Conservation (phyloP, 2,888 invertebrate genomes). For the Suillia variegata region DNA sequence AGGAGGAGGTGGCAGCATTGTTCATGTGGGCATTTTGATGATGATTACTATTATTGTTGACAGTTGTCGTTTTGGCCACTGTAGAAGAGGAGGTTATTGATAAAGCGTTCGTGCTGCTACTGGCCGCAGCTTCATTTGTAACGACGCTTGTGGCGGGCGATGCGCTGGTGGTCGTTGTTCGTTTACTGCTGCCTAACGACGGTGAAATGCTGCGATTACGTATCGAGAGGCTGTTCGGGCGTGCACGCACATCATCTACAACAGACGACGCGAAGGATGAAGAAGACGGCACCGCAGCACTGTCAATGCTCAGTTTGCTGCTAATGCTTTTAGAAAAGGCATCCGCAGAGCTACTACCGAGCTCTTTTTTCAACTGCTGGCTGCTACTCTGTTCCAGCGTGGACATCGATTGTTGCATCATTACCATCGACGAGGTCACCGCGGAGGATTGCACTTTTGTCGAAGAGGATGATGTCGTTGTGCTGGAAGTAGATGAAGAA, state of each 20-base stretch:
- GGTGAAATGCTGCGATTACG: slow-evolving; percentile 57
- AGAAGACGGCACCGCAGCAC: slow-evolving; percentile 34
- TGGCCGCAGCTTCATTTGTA: slow-evolving; percentile 1
- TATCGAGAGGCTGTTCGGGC: slow-evolving; percentile 55
- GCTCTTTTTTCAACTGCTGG: slow-evolving; percentile 32
- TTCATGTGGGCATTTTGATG: slow-evolving; percentile 15
- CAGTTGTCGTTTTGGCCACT: slow-evolving; percentile 9
- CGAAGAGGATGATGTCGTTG: slow-evolving; percentile 30
- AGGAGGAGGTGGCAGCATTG: slow-evolving; percentile 9
- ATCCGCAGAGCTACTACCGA: slow-evolving; percentile 22
- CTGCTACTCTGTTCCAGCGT: slow-evolving; percentile 48
- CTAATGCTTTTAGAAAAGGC: slow-evolving; percentile 38
- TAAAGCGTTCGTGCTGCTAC: slow-evolving; percentile 16
- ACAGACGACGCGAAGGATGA: slow-evolving; percentile 10
- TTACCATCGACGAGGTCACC: slow-evolving; percentile 45
- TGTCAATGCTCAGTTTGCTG: slow-evolving; percentile 25
- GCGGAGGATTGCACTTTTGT: slow-evolving; percentile 54
- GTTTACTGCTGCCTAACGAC: slow-evolving; percentile 32
- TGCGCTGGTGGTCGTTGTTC: slow-evolving; percentile 15
- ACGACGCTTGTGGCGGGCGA: slow-evolving; percentile 13
- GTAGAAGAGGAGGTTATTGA: slow-evolving; percentile 1
- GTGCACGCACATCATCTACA: slow-evolving; percentile 48
- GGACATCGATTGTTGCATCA: slow-evolving; percentile 48
- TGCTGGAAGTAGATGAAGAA: slow-evolving; percentile 26
- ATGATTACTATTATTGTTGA: slow-evolving; percentile 20